A percentile compares a stretch with the other conserved stretches of the same genome.
These are phyloP conservation scores for Rallus crepitans DNA, from an alignment of 2,797 vertebrate genomes.

Conservation along the genomic window DNA sequence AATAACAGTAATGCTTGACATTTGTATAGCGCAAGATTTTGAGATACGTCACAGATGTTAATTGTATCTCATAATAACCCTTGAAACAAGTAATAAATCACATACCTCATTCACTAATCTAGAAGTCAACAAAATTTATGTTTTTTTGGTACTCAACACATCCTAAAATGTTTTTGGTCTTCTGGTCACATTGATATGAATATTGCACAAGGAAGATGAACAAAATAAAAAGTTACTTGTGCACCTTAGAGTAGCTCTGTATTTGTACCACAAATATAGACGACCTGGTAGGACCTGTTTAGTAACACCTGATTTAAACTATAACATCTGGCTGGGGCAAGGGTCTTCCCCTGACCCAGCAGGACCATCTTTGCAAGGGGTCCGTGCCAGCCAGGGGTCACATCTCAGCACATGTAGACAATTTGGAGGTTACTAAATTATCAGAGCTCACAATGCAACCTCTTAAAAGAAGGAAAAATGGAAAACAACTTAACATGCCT, in stretches of 20 bases:
- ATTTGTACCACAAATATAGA: neutral
- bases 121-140: neutral
- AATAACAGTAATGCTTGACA: neutral
- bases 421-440: neutral
- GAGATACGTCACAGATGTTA: neutral
- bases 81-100: neutral
- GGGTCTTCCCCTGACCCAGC: fast-evolving
- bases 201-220: neutral
- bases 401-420: neutral
- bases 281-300: neutral
- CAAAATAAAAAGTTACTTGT: neutral
- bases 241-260: neutral
- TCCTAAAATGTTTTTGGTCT: neutral
- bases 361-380: neutral
- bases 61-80: neutral
- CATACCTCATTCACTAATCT: neutral
- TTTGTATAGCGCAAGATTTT: neutral
- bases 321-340: neutral
- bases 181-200: neutral
- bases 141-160: neutral
- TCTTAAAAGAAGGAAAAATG: neutral
- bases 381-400: neutral
- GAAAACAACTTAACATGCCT: neutral
- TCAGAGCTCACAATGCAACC: neutral
- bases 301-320: neutral